A percentile compares a stretch with the other conserved stretches of the same genome.
phyloP scores from a whole-genome alignment of 2,797 vertebrate species.

The Onychomys arenicola region DNA sequence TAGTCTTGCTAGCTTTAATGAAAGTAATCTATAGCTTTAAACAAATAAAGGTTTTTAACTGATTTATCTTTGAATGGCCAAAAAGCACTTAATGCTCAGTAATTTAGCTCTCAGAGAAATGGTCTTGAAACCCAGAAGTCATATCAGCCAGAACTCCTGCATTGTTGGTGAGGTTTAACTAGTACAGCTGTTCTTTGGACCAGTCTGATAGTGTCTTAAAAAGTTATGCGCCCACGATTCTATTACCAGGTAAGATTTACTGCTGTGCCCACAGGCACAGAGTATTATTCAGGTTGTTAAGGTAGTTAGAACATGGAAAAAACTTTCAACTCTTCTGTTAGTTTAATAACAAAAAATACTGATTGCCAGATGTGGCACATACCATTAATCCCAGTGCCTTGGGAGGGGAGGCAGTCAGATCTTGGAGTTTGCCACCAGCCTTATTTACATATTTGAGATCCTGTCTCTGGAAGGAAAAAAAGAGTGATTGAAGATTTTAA shows the following conservation, averaged over 20 bases:
- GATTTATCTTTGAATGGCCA: neutral
- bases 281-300: conserved; percentile 30
- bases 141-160: neutral
- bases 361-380: neutral
- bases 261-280: neutral
- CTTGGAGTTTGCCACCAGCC: neutral
- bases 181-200: neutral
- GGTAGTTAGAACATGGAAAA: neutral
- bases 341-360: neutral
- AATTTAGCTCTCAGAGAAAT: neutral
- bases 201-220: neutral
- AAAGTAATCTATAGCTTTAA: conserved; percentile 24
- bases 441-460: neutral
- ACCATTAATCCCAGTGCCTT: neutral
- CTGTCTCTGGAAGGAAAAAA: neutral
- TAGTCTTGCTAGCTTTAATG: neutral
- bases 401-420: neutral
- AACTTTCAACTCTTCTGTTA: neutral
- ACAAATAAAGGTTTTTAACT: neutral
- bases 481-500: neutral
- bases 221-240: neutral
- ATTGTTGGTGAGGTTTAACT: neutral
- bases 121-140: neutral
- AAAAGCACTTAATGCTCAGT: neutral
- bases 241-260: neutral